Evolutionary conservation across 2,888 invertebrate genomes (phyloP).

Genomic region (Stenotaenia linearis): DNA sequence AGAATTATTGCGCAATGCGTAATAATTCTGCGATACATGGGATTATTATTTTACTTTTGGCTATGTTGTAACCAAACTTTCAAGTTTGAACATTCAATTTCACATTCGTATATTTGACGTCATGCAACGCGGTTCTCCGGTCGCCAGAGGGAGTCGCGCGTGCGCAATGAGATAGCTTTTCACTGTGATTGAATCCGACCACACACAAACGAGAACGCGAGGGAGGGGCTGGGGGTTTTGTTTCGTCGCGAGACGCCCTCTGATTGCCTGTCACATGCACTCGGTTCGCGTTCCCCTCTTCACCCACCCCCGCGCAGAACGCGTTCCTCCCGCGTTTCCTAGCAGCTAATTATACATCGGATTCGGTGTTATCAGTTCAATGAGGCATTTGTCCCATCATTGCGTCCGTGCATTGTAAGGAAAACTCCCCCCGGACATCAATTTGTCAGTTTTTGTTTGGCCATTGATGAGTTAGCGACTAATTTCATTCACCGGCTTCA

Average conservation of each 20-base stretch:
- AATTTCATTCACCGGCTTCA: not conserved
- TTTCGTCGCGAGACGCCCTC: conserved; percentile 19
- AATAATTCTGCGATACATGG: too few species aligned
- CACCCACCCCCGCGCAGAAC: not conserved
- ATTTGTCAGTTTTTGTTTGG: conserved; percentile 5
- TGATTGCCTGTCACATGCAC: conserved; percentile 19
- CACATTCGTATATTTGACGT: not conserved
- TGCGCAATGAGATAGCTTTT: conserved; percentile 19
- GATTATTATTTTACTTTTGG: not conserved
- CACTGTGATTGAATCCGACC: conserved; percentile 19
- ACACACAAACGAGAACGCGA: conserved; percentile 15
- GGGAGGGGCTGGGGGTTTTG: conserved; percentile 15
- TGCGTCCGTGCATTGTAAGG: not conserved
- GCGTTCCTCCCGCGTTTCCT: not conserved
- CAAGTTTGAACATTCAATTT: not conserved
- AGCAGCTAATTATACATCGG: conserved; percentile 9
- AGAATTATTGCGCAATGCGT: too few species aligned
- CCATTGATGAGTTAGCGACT: not conserved
- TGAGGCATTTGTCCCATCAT: conserved; percentile 15
- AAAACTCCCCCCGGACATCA: not conserved
- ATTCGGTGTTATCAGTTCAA: conserved; percentile 11
- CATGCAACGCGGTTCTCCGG: conserved; percentile 5
- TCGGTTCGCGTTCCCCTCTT: not conserved
- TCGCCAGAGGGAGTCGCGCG: conserved; percentile 8
- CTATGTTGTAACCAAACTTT: not conserved